Evolutionary conservation across 2,888 invertebrate species (phyloP), one percentile per base, ranked within the genome.

Genomic region (Sphaerophoria rueppellii): DNA sequence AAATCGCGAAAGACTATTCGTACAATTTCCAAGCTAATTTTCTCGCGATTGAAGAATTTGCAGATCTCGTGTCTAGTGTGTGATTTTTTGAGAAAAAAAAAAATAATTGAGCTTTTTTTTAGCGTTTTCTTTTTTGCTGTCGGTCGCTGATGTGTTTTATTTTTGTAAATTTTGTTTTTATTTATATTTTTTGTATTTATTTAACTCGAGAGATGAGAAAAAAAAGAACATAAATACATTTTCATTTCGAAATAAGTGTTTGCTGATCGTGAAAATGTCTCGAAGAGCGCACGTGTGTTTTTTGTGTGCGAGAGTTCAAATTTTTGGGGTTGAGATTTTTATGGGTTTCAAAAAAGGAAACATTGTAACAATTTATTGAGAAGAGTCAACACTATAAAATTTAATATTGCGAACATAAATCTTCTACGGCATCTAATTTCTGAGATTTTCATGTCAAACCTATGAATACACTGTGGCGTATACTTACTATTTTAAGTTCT

Each of bases 1-100:
- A 81, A 85, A 81, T 81, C 85, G 81, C 81, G 81, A 81, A 73
- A 60, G 81, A 85, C 85, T 85, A 65, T 24, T 24, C 24, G 24
- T 24, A 24, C 24, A 85, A 73, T 58, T 69, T 72, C 24, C n/a
- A 14, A 73, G 81, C 76, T 81, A 74, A 81, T 81, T 77, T 80
- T 69, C 73, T 46, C 24, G 50, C 63, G 70, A 81, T 73, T 55
- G 61, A 24, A 24, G 24, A 85, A 85, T 85, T 76, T 71, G 74
- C 58, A 63, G 63, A 48, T 43, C 40, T 65, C 37, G 50, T 54
- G 67, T 46, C 1, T 24, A 1, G 1, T 2, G 24, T 24, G 24
- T 24, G 24, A 2, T 35, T 57, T 34, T 61, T 14, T 67, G 14
- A 48, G 69, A 73, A 72, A 61, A 71, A 34, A 16, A 24, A 61